A percentile compares a stretch with the other conserved stretches of the same genome.
phyloP scores from a whole-genome alignment of 2,113 vertebrate genomes.

The Anolis carolinensis region DNA sequence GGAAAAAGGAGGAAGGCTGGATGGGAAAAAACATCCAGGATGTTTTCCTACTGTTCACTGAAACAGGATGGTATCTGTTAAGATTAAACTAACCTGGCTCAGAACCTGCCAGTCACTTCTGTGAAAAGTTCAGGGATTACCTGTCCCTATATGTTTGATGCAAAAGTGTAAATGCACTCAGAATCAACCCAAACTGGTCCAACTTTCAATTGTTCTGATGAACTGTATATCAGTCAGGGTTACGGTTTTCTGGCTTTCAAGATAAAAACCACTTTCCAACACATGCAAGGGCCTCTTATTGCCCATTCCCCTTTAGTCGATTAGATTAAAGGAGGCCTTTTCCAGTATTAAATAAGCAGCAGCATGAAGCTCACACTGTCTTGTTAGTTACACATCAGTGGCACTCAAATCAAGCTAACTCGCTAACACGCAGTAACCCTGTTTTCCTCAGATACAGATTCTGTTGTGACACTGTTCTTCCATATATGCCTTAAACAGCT shows the following conservation, averaged over 20 bases:
- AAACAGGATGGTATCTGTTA: slow-evolving; percentile 7
- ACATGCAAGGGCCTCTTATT: slow-evolving; percentile 7
- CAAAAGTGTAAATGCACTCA: neutral
- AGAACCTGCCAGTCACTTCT: neutral
- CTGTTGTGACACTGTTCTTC: slow-evolving; percentile 53
- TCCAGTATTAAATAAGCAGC: slow-evolving; percentile 12
- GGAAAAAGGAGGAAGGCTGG: slow-evolving; percentile 49
- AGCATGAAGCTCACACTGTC: slow-evolving; percentile 23
- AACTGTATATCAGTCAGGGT: neutral
- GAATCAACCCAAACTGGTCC: accelerated
- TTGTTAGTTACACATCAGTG: slow-evolving; percentile 24
- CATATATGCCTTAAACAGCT: slow-evolving; percentile 79
- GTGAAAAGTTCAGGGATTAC: neutral
- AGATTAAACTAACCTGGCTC: slow-evolving; percentile 3
- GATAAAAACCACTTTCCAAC: neutral
- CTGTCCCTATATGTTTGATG: accelerated
- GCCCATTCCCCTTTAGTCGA: slow-evolving; percentile 49
- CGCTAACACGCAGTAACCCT: slow-evolving; percentile 13
- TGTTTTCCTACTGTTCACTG: neutral
- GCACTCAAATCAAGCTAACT: neutral
- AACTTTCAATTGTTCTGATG: neutral
- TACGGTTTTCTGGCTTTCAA: slow-evolving; percentile 12
- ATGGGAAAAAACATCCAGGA: neutral
- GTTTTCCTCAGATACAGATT: slow-evolving; percentile 37
- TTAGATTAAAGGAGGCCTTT: slow-evolving; percentile 37